Evolutionary conservation across 2,797 vertebrate species (phyloP).

Genomic region (Mareca penelope): DNA sequence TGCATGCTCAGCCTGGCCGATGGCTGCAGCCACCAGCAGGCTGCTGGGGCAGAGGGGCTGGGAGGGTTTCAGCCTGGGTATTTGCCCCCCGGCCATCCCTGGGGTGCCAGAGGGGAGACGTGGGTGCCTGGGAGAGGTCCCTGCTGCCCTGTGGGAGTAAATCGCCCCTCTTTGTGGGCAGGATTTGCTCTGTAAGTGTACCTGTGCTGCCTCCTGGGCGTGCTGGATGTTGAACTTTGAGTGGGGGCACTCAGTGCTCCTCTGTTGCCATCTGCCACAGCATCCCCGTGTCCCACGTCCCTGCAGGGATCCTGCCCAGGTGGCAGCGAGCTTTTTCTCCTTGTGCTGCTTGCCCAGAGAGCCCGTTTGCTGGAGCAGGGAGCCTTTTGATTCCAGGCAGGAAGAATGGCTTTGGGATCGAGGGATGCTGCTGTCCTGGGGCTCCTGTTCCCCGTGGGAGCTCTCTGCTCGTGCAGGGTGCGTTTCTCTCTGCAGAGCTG

Average conservation of each 20-base stretch:
- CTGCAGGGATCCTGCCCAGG: not conserved
- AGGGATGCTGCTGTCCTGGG: not conserved
- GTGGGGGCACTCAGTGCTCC: not conserved
- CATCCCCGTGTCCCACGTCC: fast-evolving
- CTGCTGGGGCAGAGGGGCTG: not conserved
- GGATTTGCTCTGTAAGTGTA: not conserved
- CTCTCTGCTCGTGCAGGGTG: not conserved
- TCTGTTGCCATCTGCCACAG: fast-evolving
- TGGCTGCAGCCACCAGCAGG: not conserved
- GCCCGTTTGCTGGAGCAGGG: not conserved
- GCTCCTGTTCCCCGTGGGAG: not conserved
- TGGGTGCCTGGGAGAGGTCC: too few species aligned
- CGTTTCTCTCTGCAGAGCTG: not conserved
- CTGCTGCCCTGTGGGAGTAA: not conserved
- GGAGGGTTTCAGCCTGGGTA: not conserved
- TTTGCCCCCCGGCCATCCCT: not conserved
- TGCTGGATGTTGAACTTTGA: not conserved
- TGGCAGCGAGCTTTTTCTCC: too few species aligned
- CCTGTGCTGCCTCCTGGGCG: not conserved
- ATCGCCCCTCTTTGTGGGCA: not conserved
- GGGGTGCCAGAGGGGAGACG: fast-evolving
- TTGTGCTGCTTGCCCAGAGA: not conserved
- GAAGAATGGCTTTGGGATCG: not conserved
- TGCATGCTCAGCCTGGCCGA: not conserved
- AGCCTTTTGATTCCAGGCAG: not conserved